phyloP scores from a whole-genome alignment of 2,797 vertebrate species.

The Chloroceryle amazona region DNA sequence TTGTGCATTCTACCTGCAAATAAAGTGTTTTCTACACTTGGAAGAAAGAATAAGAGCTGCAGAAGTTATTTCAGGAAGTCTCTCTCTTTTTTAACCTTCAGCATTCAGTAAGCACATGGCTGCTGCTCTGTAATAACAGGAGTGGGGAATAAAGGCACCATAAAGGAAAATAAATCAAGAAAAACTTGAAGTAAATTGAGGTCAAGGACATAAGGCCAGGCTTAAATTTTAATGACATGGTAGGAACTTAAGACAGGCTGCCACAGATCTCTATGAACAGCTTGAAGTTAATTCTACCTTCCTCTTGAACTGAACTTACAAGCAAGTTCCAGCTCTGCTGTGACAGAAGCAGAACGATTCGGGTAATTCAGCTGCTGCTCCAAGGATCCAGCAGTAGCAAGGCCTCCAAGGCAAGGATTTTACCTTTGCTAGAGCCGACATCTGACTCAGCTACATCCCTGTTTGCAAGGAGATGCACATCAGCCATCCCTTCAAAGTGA shows the following conservation, averaged over 20 bases:
- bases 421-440: neutral
- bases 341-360: neutral
- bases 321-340: neutral
- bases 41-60: neutral
- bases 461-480: neutral
- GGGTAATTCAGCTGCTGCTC: neutral
- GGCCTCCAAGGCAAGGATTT: neutral
- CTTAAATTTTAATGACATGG: too few species aligned
- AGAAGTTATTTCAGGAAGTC: neutral
- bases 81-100: neutral
- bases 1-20: neutral
- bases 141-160: neutral
- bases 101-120: neutral
- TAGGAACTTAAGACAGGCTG: neutral
- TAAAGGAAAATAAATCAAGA: neutral
- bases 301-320: neutral
- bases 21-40: neutral
- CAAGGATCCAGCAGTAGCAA: accelerated
- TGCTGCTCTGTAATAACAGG: neutral
- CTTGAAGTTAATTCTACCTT: neutral
- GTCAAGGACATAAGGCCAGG: neutral
- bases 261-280: neutral
- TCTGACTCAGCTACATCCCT: neutral
- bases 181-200: neutral
- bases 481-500: neutral